Percentiles rank a stretch among this genome's conserved stretches.
phyloP scores from a whole-genome alignment of 1,140 invertebrate species.

The Matsumurasca onukii region DNA sequence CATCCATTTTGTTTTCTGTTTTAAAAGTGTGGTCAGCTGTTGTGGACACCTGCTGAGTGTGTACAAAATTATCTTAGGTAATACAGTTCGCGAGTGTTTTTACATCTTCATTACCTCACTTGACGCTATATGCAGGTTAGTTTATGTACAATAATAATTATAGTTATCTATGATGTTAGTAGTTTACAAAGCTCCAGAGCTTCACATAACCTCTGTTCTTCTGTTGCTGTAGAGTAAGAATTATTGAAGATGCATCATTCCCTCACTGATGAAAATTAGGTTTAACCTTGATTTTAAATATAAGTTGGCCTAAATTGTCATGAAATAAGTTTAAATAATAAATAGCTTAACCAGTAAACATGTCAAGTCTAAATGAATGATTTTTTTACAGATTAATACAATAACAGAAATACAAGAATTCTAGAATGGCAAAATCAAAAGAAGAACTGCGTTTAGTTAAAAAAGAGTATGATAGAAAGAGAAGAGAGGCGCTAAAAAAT shows the following conservation, averaged over 20 bases:
- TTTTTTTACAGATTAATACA: background rate
- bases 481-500: constrained; percentile 9
- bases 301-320: background rate
- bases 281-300: background rate
- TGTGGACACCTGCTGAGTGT: background rate
- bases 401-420: background rate
- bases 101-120: background rate
- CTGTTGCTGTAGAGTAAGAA: background rate
- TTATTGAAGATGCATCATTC: background rate
- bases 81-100: background rate
- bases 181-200: background rate
- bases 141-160: background rate
- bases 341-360: background rate
- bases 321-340: background rate
- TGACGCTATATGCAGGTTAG: background rate
- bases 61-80: background rate
- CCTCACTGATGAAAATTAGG: background rate
- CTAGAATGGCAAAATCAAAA: background rate
- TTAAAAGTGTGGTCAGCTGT: background rate
- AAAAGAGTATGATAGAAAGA: constrained; percentile 12
- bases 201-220: background rate
- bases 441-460: background rate
- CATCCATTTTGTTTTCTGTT: constrained; percentile 1
- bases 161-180: background rate
- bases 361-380: background rate